Base-by-base conservation (phyloP, 1,140 invertebrate species). In the Dinoponera quadriceps region DNA sequence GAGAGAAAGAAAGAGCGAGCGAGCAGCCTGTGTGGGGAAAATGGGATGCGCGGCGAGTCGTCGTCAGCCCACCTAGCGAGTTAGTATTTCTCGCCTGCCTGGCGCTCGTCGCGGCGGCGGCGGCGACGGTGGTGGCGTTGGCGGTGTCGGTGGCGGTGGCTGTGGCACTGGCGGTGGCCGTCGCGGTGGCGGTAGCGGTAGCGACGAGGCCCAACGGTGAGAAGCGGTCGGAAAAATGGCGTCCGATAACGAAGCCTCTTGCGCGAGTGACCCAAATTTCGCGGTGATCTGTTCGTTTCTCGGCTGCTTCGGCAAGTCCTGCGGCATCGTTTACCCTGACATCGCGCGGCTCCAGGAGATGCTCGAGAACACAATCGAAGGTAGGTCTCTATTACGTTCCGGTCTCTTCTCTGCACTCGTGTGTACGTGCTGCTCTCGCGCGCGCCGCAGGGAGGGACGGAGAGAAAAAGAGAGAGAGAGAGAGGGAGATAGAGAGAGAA, bases 231-330 rank as follows among this genome's bases (percentile, higher is more conserved):
- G 91, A 94, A 94, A 96, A 96, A 97, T 97, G 97, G 97, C 97
- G 97, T 96, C 96, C 93, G 96, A 97, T 95, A 96, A 95, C 94
- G 97, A 97, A 96, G 96, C 96, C 95, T 97, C 96, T 92, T 98
- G 97, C 96, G 96, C 97, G 95, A 97, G 96, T 96, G 98, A 99
- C 96, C 98, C 98, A 92, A 98, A 99, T 96, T 99, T 98, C 94
- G 98, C 98, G 90, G 97, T 98, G 93, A 98, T 99, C 94, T 99
- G 98, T 95, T 98, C 97, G 82, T 99, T 99, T 95, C 95, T 98
- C 69, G 96, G 98, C 93, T 97, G 97, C 94, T 99, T 98, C 93
- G 97, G 97, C 51, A 96, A 96, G 93, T 94, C 96, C 92, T 97
- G 98, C 92, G 97, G 97, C 78, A 94, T 99, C 85, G 94, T 95